Evolutionary conservation across 2,797 vertebrate genomes (phyloP).

Genomic region (Poecilia velifera): DNA sequence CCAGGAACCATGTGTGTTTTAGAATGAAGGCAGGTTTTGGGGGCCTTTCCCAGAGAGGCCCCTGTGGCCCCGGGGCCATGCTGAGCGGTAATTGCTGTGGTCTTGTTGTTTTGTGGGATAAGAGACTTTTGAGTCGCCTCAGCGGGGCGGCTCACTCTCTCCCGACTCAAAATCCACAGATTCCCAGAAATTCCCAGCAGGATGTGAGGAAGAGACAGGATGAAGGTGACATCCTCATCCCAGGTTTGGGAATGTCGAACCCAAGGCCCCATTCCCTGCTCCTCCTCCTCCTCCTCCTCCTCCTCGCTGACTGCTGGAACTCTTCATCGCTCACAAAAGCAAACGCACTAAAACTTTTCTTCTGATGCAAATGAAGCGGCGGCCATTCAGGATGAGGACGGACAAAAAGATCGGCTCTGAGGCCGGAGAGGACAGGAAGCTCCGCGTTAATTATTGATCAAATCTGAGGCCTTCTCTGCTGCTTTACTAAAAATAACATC

Average conservation of each 20-base stretch:
- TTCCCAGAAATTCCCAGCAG: not conserved
- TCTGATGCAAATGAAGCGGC: conserved; percentile 93
- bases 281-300: conserved; percentile 79
- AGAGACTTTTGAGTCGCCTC: conserved; percentile 73
- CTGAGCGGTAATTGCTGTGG: conserved; percentile 59
- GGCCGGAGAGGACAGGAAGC: not conserved
- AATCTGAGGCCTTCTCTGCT: not conserved
- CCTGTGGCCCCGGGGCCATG: conserved; percentile 46
- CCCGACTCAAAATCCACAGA: conserved; percentile 40
- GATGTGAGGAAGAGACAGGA: conserved; percentile 83
- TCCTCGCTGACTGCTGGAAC: conserved; percentile 87
- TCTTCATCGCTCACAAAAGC: conserved; percentile 91
- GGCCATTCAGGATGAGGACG: conserved; percentile 79
- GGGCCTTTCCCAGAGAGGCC: not conserved
- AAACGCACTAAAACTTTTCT: conserved; percentile 91
- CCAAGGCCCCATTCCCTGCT: conserved; percentile 82
- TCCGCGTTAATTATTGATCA: not conserved
- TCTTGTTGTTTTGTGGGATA: conserved; percentile 68
- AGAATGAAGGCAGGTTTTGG: not conserved
- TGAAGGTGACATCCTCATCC: conserved; percentile 87
- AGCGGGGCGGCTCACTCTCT: conserved; percentile 67
- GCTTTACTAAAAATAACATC: not conserved
- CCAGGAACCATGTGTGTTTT: too few relatives aligned
- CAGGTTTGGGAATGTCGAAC: conserved; percentile 85
- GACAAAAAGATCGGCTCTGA: not conserved